A percentile compares a stretch with the other conserved stretches of the same genome.
Conservation (phyloP, 2,888 invertebrate species). For the Prosopocoilus inquinatus region DNA sequence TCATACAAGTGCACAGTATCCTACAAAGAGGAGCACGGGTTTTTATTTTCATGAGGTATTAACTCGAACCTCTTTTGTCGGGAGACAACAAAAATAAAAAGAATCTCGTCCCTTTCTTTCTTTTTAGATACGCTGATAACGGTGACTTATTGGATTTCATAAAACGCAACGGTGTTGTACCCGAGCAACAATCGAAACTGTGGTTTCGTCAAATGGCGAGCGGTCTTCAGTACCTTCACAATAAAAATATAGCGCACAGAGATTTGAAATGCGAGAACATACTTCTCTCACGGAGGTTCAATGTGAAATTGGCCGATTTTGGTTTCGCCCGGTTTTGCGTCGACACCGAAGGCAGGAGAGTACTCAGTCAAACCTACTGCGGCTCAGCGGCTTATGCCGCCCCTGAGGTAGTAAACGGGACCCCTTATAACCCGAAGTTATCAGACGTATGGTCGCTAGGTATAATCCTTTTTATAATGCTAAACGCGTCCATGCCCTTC, state of each 20-base stretch:
- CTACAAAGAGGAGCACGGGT: constrained; percentile 78
- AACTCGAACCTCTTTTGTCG: background rate
- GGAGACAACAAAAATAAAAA: too few relatives aligned
- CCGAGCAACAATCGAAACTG: constrained; percentile 74
- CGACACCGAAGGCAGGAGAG: constrained; percentile 68
- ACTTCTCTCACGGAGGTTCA: constrained; percentile 76
- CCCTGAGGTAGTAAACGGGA: constrained; percentile 85
- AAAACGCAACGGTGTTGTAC: constrained; percentile 71
- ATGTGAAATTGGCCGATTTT: constrained; percentile 91
- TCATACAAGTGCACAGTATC: constrained; percentile 86
- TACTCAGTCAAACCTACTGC: constrained; percentile 88
- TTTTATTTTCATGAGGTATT: constrained; percentile 87
- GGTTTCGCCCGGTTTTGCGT: constrained; percentile 86
- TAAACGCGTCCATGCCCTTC: constrained; percentile 92
- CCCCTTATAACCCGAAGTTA: constrained; percentile 83
- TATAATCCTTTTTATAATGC: constrained; percentile 89
- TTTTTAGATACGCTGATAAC: constrained; percentile 71
- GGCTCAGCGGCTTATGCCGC: constrained; percentile 97
- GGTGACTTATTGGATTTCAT: constrained; percentile 86
- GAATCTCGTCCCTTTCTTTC: background rate
- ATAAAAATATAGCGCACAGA: constrained; percentile 82
- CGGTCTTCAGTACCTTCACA: constrained; percentile 80
- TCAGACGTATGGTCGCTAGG: constrained; percentile 94
- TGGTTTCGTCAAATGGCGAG: constrained; percentile 87
- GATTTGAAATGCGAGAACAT: constrained; percentile 96